Evolutionary conservation across 2,888 invertebrate genomes (phyloP).

Genomic region (Rhopalosiphum nymphaeae): DNA sequence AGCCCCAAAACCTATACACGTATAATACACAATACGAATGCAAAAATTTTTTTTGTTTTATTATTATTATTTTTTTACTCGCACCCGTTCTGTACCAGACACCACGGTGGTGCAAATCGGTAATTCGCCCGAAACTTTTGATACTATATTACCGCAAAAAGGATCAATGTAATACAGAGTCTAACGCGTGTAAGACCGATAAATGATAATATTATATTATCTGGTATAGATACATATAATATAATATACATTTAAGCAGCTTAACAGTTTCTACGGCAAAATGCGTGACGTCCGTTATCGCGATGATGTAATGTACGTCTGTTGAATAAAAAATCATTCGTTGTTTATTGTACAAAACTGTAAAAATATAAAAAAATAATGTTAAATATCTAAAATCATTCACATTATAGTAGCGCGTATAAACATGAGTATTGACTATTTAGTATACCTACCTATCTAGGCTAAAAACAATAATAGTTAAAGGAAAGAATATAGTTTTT

Average conservation of each 20-base stretch:
- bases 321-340: background rate
- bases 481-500: background rate
- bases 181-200: background rate
- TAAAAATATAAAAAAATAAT: background rate
- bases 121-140: slow-evolving; percentile 1
- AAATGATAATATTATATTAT: background rate
- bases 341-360: background rate
- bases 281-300: background rate
- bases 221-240: background rate
- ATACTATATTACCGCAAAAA: slow-evolving; percentile 12
- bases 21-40: slow-evolving; percentile 37
- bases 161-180: background rate
- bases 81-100: background rate
- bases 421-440: background rate
- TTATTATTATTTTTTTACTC: slow-evolving; percentile 36
- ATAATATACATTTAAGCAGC: background rate
- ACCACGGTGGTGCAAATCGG: slow-evolving; percentile 12
- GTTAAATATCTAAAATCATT: background rate
- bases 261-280: background rate
- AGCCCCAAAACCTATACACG: slow-evolving; percentile 47
- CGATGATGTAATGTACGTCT: background rate
- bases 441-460: background rate
- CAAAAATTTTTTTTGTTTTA: slow-evolving; percentile 57
- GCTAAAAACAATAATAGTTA: background rate
- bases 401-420: background rate